phyloP scores from a whole-genome alignment of 2,797 vertebrate genomes.

The Ibycter americanus region DNA sequence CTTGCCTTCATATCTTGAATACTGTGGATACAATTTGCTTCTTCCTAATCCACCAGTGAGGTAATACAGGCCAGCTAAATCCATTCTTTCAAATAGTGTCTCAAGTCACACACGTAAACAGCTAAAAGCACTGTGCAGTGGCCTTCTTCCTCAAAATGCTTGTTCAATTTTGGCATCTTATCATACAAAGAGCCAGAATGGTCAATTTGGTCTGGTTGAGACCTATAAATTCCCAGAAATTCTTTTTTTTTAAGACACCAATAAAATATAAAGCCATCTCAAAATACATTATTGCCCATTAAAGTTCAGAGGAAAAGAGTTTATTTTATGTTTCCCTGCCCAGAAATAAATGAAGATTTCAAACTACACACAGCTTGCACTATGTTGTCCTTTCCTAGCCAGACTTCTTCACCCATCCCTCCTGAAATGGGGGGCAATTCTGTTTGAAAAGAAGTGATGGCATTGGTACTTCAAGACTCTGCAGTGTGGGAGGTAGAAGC shows the following conservation, averaged over 20 bases:
- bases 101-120: neutral
- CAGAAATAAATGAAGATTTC: neutral
- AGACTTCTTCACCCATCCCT: neutral
- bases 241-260: neutral
- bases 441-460: neutral
- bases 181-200: neutral
- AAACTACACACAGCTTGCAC: neutral
- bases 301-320: neutral
- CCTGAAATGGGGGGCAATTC: neutral
- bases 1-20: neutral
- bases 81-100: neutral
- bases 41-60: neutral
- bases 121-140: neutral
- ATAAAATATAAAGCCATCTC: conserved; percentile 19
- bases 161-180: neutral
- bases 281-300: conserved; percentile 26
- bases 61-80: neutral
- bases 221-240: conserved; percentile 14
- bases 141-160: neutral
- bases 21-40: neutral
- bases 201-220: neutral
- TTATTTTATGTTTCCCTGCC: neutral
- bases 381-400: neutral
- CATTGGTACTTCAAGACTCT: neutral
- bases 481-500: neutral